These are phyloP conservation scores for Macrosteles quadrilineatus DNA, from an alignment of 1,140 invertebrate species.

Conservation along the genomic window DNA sequence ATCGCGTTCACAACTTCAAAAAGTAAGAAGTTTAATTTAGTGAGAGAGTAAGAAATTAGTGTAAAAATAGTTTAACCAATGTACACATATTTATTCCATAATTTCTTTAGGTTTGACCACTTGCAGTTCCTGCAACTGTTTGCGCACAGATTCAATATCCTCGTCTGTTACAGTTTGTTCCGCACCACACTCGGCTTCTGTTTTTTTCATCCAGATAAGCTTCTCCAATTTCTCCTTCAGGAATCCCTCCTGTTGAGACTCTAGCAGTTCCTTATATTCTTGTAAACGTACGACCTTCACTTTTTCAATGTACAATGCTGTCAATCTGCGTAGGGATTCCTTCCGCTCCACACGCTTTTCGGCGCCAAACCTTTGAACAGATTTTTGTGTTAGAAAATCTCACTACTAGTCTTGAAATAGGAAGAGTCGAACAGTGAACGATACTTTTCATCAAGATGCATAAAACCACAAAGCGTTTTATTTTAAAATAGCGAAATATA, in stretches of 20 bases:
- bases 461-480: neutral
- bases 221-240: constrained; percentile 57
- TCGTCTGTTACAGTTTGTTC: constrained; percentile 62
- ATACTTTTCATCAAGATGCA: neutral
- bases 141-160: constrained; percentile 60
- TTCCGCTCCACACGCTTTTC: constrained; percentile 53
- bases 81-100: no score
- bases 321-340: constrained; percentile 63
- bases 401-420: neutral
- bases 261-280: constrained; percentile 61
- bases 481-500: neutral
- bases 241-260: constrained; percentile 67
- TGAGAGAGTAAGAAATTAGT: no score
- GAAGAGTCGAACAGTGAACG: no score
- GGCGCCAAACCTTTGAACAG: neutral
- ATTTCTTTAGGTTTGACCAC: neutral
- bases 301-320: constrained; percentile 64
- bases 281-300: constrained; percentile 62
- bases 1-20: no score
- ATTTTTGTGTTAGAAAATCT: neutral
- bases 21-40: no score
- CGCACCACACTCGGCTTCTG: constrained; percentile 66
- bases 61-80: no score
- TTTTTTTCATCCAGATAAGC: constrained; percentile 67
- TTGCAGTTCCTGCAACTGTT: constrained; percentile 51